A percentile compares a stretch with the other conserved stretches of the same genome.
Evolutionary conservation across 2,888 invertebrate genomes (phyloP).

Genomic region (Tolmerus cingulatus): DNA sequence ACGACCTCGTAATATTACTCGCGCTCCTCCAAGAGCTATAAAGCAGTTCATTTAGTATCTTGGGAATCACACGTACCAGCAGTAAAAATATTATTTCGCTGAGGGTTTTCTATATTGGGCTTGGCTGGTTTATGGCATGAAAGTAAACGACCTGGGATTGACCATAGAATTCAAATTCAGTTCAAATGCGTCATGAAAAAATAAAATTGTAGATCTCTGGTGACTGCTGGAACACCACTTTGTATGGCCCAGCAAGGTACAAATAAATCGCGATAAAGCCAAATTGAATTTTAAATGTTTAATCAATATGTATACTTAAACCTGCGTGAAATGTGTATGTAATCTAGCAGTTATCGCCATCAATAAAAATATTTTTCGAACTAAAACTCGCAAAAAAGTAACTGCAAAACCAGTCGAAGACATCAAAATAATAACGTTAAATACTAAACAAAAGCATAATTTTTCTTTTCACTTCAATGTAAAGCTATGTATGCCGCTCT

Average conservation of each 20-base stretch:
- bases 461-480: too few species aligned
- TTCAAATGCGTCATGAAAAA: neutral
- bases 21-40: neutral
- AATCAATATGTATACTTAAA: neutral
- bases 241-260: neutral
- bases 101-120: neutral
- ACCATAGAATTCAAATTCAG: conserved; percentile 10
- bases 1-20: neutral
- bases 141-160: conserved; percentile 6
- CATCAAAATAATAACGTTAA: too few species aligned
- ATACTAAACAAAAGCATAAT: too few species aligned
- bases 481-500: too few species aligned
- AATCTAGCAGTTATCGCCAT: neutral
- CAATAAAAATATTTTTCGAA: neutral
- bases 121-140: conserved; percentile 2
- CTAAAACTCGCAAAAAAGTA: neutral
- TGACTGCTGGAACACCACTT: neutral
- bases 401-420: too few species aligned
- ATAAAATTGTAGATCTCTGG: neutral
- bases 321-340: neutral
- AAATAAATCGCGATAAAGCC: neutral
- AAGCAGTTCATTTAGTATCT: conserved; percentile 3
- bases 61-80: conserved; percentile 18
- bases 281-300: neutral
- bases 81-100: conserved; percentile 31